A percentile compares a stretch with the other conserved stretches of the same genome.
These are phyloP conservation scores for Tryphoninae sp. DNA, from an alignment of 2,888 invertebrate species.

Conservation along the genomic window DNA sequence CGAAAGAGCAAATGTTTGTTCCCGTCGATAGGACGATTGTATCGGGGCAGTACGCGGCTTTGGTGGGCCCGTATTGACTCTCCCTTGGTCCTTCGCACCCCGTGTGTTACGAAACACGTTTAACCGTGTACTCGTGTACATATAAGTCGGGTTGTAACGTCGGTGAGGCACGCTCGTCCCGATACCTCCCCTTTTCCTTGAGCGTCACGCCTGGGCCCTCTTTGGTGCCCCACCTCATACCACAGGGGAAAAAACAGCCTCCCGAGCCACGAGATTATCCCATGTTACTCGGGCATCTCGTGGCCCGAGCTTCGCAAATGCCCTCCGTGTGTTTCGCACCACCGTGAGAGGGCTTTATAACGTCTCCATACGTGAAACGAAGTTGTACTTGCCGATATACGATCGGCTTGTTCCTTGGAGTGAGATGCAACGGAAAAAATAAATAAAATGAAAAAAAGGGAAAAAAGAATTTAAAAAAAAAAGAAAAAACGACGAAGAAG, in stretches of 20 bases:
- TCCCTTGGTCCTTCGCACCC: neutral
- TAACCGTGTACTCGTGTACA: neutral
- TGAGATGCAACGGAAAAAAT: slow-evolving; percentile 1
- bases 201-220: slow-evolving; percentile 10
- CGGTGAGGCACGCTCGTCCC: neutral
- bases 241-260: slow-evolving; percentile 4
- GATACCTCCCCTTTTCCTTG: neutral
- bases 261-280: slow-evolving; percentile 47
- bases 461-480: slow-evolving; percentile 50
- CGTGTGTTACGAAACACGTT: neutral
- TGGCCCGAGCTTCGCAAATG: slow-evolving; percentile 41
- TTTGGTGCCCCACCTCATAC: slow-evolving; percentile 47
- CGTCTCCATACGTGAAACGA: slow-evolving; percentile 79
- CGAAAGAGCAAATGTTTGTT: neutral
- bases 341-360: slow-evolving; percentile 66
- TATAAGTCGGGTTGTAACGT: slow-evolving; percentile 49
- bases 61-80: neutral
- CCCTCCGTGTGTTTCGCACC: slow-evolving; percentile 38
- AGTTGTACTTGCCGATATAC: slow-evolving; percentile 79
- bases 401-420: slow-evolving; percentile 70
- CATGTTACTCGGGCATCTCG: slow-evolving; percentile 44
- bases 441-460: slow-evolving; percentile 30
- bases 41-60: neutral
- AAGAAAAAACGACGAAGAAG: slow-evolving; percentile 45
- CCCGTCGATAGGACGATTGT: neutral